These are phyloP conservation scores for Scomber japonicus DNA, from an alignment of 2,113 vertebrate genomes.

Conservation along the genomic window DNA sequence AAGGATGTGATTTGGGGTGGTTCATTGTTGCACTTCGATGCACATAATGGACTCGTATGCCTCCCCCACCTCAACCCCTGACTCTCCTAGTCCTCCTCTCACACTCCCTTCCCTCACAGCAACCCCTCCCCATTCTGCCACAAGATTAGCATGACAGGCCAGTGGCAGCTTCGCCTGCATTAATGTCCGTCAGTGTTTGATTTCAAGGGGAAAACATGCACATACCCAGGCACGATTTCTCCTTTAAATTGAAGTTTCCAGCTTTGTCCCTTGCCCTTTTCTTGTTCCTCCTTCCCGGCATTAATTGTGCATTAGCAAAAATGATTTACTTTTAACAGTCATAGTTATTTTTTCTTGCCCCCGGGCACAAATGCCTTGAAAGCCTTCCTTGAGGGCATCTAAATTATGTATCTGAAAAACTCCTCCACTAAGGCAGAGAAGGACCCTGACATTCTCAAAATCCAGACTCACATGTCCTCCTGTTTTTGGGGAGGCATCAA, in stretches of 20 bases:
- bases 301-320: slow-evolving; percentile 99
- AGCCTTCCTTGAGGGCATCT: slow-evolving; percentile 99
- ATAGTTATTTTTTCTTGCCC: slow-evolving; percentile 99
- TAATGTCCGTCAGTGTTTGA: slow-evolving; percentile 88
- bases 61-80: slow-evolving; percentile 28
- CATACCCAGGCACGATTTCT: slow-evolving; percentile 90
- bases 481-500: slow-evolving; percentile 99
- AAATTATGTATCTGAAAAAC: slow-evolving; percentile 99
- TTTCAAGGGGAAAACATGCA: slow-evolving; percentile 83
- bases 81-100: slow-evolving; percentile 37
- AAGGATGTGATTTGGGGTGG: slow-evolving; percentile 88
- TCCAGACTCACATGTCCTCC: slow-evolving; percentile 95
- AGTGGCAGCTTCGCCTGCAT: slow-evolving; percentile 87
- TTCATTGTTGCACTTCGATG: slow-evolving; percentile 88
- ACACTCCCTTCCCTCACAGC: slow-evolving; percentile 50
- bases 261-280: slow-evolving; percentile 88
- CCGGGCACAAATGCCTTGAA: slow-evolving; percentile 99
- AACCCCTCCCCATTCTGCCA: slow-evolving; percentile 86
- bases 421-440: slow-evolving; percentile 96
- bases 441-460: slow-evolving; percentile 97
- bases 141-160: slow-evolving; percentile 89
- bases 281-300: slow-evolving; percentile 90
- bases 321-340: slow-evolving; percentile 99
- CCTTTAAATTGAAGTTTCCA: slow-evolving; percentile 96
- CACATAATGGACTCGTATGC: slow-evolving; percentile 88